Conservation (phyloP, 2,888 invertebrate species). For the Ormyrus rosae region DNA sequence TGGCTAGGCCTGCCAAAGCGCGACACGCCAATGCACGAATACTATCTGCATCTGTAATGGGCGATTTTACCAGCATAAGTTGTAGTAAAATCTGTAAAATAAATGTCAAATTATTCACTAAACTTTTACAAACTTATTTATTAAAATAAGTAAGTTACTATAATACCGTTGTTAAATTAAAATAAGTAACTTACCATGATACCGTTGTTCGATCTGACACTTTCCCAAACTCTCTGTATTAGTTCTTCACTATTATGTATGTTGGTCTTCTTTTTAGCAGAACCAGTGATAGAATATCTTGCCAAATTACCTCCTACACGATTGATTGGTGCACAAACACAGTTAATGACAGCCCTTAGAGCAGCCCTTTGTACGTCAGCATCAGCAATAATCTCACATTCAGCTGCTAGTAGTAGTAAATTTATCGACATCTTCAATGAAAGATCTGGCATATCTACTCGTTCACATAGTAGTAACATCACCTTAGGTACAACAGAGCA, state of each 20-base stretch:
- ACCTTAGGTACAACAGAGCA: slow-evolving; percentile 93
- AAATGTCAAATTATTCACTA: background rate
- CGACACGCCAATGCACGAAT: slow-evolving; percentile 95
- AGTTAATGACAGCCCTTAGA: slow-evolving; percentile 92
- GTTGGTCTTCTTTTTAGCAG: slow-evolving; percentile 81
- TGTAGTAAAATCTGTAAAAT: slow-evolving; percentile 84
- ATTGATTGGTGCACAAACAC: slow-evolving; percentile 93
- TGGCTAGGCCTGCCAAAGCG: slow-evolving; percentile 93
- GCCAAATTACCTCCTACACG: slow-evolving; percentile 80
- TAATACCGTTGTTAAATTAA: slow-evolving; percentile 91
- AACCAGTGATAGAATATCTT: slow-evolving; percentile 76
- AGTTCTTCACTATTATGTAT: slow-evolving; percentile 87
- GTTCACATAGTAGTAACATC: slow-evolving; percentile 84
- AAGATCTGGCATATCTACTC: slow-evolving; percentile 87
- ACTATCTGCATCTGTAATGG: slow-evolving; percentile 97
- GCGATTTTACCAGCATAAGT: slow-evolving; percentile 93
- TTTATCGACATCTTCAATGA: slow-evolving; percentile 81
- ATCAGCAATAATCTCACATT: slow-evolving; percentile 93
- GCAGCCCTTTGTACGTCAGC: slow-evolving; percentile 95
- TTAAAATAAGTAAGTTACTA: slow-evolving; percentile 79
- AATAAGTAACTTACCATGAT: slow-evolving; percentile 85
- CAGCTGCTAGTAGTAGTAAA: slow-evolving; percentile 81
- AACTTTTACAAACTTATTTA: background rate
- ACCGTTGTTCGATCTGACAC: slow-evolving; percentile 94
- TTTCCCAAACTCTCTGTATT: slow-evolving; percentile 95